phyloP scores from a whole-genome alignment of 2,113 vertebrate genomes.

The Labrus mixtus region DNA sequence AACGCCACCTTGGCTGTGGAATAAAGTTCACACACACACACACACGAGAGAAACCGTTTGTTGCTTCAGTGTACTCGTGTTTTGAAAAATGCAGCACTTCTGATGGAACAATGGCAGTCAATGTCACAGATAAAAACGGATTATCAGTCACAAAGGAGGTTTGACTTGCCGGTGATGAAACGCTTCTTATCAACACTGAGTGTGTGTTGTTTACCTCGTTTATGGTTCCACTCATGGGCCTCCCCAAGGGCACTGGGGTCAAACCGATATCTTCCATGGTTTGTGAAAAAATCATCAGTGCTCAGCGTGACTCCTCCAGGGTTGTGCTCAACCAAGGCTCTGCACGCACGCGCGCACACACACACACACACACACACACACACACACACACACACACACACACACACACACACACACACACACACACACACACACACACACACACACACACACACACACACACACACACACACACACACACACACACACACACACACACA shows the following conservation, averaged over 20 bases:
- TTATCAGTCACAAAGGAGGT: neutral
- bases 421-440: constrained; percentile 19
- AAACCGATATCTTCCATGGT: constrained; percentile 87
- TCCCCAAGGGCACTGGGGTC: constrained; percentile 86
- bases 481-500: too few relatives aligned
- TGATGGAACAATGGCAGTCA: constrained; percentile 9
- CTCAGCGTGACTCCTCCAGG: constrained; percentile 89
- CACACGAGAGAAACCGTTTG: constrained; percentile 15
- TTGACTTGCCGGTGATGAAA: neutral
- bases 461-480: too few relatives aligned
- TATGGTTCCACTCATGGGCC: constrained; percentile 95
- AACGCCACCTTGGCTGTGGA: constrained; percentile 91
- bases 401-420: too few relatives aligned
- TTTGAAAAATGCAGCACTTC: neutral
- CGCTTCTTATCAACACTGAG: neutral
- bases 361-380: neutral
- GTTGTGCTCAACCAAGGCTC: constrained; percentile 90
- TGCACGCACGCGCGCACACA: constrained; percentile 75
- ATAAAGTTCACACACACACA: constrained; percentile 10
- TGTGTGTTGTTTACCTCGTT: constrained; percentile 84
- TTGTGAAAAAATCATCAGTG: constrained; percentile 93
- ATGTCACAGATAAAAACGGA: neutral
- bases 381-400: too few relatives aligned
- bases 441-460: constrained; percentile 10
- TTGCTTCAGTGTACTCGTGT: neutral